A percentile compares a stretch with the other conserved stretches of the same genome.
Conservation (phyloP, 2,888 invertebrate species). For the Lacanobia wlatinum region DNA sequence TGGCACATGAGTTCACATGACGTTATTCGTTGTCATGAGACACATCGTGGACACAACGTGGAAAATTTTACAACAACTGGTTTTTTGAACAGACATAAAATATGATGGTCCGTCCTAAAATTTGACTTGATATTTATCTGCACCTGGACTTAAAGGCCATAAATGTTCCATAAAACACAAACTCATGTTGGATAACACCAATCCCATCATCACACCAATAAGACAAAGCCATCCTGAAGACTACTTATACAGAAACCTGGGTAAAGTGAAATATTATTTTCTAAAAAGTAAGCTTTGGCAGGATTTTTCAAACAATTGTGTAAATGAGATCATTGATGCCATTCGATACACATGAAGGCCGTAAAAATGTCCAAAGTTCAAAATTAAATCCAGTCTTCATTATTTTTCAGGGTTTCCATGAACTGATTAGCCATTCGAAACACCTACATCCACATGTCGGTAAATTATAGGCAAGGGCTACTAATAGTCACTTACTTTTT, state of each 20-base stretch:
- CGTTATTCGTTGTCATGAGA: slow-evolving; percentile 65
- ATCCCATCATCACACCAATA: too few relatives aligned
- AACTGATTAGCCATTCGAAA: not conserved
- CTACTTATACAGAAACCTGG: too few relatives aligned
- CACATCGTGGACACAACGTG: slow-evolving; percentile 70
- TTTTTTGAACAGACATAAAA: slow-evolving; percentile 40
- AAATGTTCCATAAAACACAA: too few relatives aligned
- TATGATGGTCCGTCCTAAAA: slow-evolving; percentile 8
- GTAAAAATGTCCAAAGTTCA: too few relatives aligned
- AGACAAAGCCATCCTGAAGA: not conserved
- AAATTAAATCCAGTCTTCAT: not conserved
- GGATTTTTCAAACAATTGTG: not conserved
- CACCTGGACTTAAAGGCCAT: too few relatives aligned
- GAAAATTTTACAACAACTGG: slow-evolving; percentile 71
- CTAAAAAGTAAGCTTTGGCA: not conserved
- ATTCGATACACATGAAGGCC: too few relatives aligned
- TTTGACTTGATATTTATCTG: not conserved
- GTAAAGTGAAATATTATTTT: too few relatives aligned
- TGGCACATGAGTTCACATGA: slow-evolving; percentile 70
- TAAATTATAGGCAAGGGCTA: slow-evolving; percentile 12
- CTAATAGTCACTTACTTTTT: not conserved
- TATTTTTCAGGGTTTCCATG: not conserved
- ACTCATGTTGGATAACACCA: too few relatives aligned
- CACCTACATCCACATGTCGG: not conserved
- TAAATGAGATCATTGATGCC: too few relatives aligned